Conservation (phyloP, 1,140 invertebrate genomes). For the Drosophila albomicans region DNA sequence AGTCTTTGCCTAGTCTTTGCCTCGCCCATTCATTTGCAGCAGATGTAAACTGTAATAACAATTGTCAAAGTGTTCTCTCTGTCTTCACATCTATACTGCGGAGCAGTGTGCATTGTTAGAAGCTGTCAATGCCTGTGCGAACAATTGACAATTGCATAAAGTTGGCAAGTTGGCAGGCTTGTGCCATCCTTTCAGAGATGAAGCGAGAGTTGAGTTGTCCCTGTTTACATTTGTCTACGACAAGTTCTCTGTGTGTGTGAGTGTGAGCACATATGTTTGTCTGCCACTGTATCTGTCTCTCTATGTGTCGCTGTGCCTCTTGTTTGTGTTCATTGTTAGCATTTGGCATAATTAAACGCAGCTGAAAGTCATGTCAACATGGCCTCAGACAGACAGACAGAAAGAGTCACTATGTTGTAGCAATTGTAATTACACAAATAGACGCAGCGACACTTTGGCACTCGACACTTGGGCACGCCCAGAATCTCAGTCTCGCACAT, state of each 20-base stretch:
- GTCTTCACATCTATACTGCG: conserved; percentile 5
- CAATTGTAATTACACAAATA: conserved; percentile 35
- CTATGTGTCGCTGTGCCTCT: background rate
- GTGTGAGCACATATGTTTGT: conserved; percentile 48
- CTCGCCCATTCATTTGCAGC: conserved; percentile 43
- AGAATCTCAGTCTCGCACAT: background rate
- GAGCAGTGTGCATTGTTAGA: conserved; percentile 53
- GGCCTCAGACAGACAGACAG: conserved; percentile 4
- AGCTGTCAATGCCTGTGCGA: conserved; percentile 58
- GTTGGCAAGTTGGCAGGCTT: conserved; percentile 10
- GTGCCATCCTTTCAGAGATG: conserved; percentile 11
- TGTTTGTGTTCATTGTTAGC: conserved; percentile 65
- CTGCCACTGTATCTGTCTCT: background rate
- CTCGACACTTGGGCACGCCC: conserved; percentile 26
- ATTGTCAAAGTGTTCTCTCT: conserved; percentile 57
- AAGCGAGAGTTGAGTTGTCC: conserved; percentile 9
- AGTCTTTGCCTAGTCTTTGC: conserved; percentile 19
- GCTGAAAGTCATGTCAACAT: conserved; percentile 60
- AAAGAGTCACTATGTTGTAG: conserved; percentile 25
- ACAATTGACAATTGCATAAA: conserved; percentile 62
- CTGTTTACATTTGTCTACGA: conserved; percentile 46
- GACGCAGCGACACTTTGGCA: conserved; percentile 35
- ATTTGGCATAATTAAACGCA: conserved; percentile 76
- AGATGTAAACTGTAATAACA: conserved; percentile 71
- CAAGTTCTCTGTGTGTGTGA: conserved; percentile 9